A percentile compares a stretch with the other conserved stretches of the same genome.
phyloP scores from a whole-genome alignment of 2,797 vertebrate species.

The Otolemur crassicaudatus region DNA sequence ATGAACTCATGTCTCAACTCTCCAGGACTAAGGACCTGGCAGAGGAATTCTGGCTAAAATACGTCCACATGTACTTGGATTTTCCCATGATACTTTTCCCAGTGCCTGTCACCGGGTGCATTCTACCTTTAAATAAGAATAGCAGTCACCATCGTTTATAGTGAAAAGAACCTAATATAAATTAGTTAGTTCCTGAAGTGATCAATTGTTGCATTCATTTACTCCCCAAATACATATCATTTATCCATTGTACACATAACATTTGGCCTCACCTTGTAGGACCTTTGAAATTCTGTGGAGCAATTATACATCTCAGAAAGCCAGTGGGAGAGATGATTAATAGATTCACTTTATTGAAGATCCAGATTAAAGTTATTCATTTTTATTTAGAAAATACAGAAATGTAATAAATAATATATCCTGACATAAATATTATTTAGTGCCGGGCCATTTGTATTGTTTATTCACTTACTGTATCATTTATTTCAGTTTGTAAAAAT shows the following conservation, averaged over 20 bases:
- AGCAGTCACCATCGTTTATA: neutral
- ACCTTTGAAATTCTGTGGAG: neutral
- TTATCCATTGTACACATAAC: neutral
- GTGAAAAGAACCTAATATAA: neutral
- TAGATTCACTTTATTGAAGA: neutral
- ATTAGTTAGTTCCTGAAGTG: neutral
- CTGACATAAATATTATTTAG: neutral
- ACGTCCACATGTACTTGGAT: neutral
- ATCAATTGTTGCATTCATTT: conserved; percentile 8
- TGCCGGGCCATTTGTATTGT: neutral
- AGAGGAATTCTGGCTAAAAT: neutral
- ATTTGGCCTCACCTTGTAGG: neutral
- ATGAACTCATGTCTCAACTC: no score
- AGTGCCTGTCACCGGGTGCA: neutral
- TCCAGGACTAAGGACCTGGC: no score
- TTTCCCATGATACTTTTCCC: conserved; percentile 2
- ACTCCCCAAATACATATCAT: neutral
- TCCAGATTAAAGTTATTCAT: neutral
- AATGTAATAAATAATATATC: neutral
- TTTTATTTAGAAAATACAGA: neutral
- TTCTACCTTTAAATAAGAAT: neutral
- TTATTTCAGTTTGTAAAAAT: conserved; percentile 1
- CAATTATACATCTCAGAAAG: neutral
- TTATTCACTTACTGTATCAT: neutral
- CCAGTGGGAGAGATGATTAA: neutral